Base-by-base conservation (phyloP, 2,113 vertebrate genomes). In the Pedetes capensis region DNA sequence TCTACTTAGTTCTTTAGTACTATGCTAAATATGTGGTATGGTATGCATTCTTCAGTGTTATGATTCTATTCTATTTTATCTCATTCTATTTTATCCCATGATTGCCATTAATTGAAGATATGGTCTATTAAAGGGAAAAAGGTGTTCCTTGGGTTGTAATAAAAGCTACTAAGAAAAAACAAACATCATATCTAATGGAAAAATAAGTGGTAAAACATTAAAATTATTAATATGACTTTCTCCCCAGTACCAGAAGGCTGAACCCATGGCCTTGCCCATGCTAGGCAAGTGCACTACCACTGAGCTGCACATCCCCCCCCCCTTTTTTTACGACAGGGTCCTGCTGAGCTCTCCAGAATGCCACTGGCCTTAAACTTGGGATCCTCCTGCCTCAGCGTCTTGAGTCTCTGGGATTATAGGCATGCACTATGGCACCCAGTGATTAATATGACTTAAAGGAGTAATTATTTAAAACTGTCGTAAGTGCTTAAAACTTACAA, bases 171-270 rank as follows among this genome's bases (percentile, higher is more conserved):
- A 75, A 66, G 32, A 78, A 66, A 61, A 63, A 88, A 39, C 44
- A 80, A 29, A n/a, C 6, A 74, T 37, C 18, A 74, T 55, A 75
- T 71, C 81, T 76, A 92, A 91, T 63, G 78, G 29, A 85, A 83
- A 93, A 91, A 75, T 37, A 92, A 64, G 3, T 78, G 32, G 66
- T 66, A 87, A 71, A 85, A 86, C 29, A 87, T 51, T 91, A 80
- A 79, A 85, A 93, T 32, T 55, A 91, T 51, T 23, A 69, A 71
- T 16, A 74, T 32, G 10, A 71, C 27, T 44, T 72, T n/a, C n/a
- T n/a, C n/a, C n/a, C n/a, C n/a, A n/a, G n/a, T n/a, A n/a, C n/a
- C n/a, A n/a, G n/a, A n/a, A n/a, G n/a, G n/a, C n/a, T n/a, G n/a
- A n/a, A n/a, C n/a, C n/a, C n/a, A n/a, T n/a, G n/a, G n/a, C n/a